Conservation (phyloP, 2,797 vertebrate species). For the Sebastes diploproa region DNA sequence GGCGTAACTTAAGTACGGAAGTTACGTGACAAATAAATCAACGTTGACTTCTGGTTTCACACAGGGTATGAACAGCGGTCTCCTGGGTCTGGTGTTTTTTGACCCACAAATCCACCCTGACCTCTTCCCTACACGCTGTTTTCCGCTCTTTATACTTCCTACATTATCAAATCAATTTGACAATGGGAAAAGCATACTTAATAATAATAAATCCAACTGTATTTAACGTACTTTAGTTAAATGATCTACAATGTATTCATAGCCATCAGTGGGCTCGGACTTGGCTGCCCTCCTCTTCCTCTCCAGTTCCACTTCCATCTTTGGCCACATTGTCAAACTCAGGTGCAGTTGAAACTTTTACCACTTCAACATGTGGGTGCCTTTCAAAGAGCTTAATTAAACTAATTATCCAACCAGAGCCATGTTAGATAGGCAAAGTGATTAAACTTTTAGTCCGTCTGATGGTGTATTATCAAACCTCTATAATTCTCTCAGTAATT, state of each 20-base stretch:
- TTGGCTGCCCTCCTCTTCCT: background rate
- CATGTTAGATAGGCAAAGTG: conserved; percentile 71
- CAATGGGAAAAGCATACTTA: background rate
- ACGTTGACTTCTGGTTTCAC: no score
- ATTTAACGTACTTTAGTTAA: background rate
- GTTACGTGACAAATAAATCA: no score
- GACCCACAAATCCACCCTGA: no score
- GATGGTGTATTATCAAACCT: conserved; percentile 86
- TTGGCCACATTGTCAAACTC: conserved; percentile 63
- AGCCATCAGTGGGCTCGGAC: background rate
- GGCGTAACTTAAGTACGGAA: accelerated
- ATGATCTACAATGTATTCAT: background rate
- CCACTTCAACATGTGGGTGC: conserved; percentile 37
- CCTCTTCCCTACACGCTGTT: accelerated
- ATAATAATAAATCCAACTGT: background rate
- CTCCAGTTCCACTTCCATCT: conserved; percentile 30
- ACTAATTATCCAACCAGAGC: conserved; percentile 84
- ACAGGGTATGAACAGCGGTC: accelerated
- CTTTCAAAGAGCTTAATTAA: conserved; percentile 83
- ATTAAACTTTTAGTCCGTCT: conserved; percentile 77
- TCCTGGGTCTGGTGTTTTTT: accelerated
- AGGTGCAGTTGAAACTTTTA: conserved; percentile 69
- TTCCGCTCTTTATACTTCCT: accelerated
- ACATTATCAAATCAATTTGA: background rate
- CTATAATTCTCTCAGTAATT: conserved; percentile 92